These are phyloP conservation scores for Melieria crassipennis DNA, from an alignment of 2,888 invertebrate genomes.

Conservation along the genomic window DNA sequence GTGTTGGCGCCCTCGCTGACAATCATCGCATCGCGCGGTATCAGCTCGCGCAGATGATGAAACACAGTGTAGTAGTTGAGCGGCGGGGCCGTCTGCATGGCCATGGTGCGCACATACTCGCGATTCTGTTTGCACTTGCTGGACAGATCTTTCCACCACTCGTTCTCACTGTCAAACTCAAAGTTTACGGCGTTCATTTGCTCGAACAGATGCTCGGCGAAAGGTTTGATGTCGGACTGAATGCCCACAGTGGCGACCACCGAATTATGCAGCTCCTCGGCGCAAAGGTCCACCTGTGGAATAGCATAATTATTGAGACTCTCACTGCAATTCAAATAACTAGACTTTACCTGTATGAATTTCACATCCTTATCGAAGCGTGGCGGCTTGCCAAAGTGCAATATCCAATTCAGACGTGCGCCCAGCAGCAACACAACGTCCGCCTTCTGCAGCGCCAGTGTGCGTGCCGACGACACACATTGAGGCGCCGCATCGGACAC, in stretches of 20 bases:
- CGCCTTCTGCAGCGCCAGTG: constrained; percentile 84
- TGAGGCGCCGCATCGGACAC: constrained; percentile 75
- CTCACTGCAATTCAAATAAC: background rate
- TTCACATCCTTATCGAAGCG: constrained; percentile 84
- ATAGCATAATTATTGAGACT: background rate
- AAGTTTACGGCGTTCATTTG: constrained; percentile 71
- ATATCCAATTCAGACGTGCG: constrained; percentile 96
- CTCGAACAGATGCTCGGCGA: constrained; percentile 73
- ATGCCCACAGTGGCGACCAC: constrained; percentile 81
- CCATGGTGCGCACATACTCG: constrained; percentile 74
- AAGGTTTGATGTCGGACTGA: constrained; percentile 84
- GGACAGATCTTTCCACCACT: constrained; percentile 82
- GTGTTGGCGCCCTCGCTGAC: constrained; percentile 98
- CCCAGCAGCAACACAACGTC: constrained; percentile 90
- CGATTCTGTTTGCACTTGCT: constrained; percentile 79
- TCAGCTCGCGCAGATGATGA: constrained; percentile 78
- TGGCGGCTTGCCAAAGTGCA: constrained; percentile 93
- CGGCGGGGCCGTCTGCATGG: constrained; percentile 77
- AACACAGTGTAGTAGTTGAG: constrained; percentile 95
- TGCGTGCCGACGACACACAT: constrained; percentile 89
- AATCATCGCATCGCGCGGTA: constrained; percentile 87
- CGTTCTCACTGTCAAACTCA: constrained; percentile 68
- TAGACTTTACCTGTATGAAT: constrained; percentile 75
- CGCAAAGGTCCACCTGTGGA: constrained; percentile 76
- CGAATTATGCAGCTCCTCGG: constrained; percentile 95